Conservation (phyloP, 2,888 invertebrate species). For the Metopia argyrocephala region DNA sequence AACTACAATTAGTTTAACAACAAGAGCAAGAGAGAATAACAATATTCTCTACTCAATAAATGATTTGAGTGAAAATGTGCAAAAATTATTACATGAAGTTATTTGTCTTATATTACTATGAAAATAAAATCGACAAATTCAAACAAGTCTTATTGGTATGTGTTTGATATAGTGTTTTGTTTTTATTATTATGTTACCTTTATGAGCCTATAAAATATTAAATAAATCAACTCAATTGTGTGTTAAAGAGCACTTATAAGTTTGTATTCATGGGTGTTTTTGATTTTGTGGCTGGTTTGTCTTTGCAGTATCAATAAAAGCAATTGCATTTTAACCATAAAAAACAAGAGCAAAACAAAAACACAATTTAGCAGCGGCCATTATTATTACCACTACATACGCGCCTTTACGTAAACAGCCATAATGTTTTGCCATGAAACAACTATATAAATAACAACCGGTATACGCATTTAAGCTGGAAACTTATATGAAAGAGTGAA, state of each 20-base stretch:
- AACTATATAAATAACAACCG: neutral
- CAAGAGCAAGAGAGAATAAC: conserved; percentile 8
- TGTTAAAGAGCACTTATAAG: conserved; percentile 47
- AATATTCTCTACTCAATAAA: neutral
- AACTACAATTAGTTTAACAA: too few relatives aligned
- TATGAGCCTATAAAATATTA: conserved; percentile 47
- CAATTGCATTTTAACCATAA: neutral
- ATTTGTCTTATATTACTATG: too few relatives aligned
- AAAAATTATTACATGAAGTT: conserved; percentile 1
- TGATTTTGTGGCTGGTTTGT: neutral
- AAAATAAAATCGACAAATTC: too few relatives aligned
- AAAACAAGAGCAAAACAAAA: conserved; percentile 1
- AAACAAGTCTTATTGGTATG: too few relatives aligned
- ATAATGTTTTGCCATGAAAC: conserved; percentile 53
- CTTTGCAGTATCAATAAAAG: conserved; percentile 16
- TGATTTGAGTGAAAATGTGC: conserved; percentile 15
- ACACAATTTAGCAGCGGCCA: conserved; percentile 67
- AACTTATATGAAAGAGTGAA: conserved; percentile 34
- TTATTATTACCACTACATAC: conserved; percentile 60
- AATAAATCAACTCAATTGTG: conserved; percentile 61
- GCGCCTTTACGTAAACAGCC: conserved; percentile 45
- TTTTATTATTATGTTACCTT: too few relatives aligned
- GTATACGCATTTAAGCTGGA: too few relatives aligned
- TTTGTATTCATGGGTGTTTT: neutral
- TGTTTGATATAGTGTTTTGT: too few relatives aligned